These are phyloP conservation scores for Cantharis lateralis DNA, from an alignment of 2,888 invertebrate genomes.

Conservation along the genomic window DNA sequence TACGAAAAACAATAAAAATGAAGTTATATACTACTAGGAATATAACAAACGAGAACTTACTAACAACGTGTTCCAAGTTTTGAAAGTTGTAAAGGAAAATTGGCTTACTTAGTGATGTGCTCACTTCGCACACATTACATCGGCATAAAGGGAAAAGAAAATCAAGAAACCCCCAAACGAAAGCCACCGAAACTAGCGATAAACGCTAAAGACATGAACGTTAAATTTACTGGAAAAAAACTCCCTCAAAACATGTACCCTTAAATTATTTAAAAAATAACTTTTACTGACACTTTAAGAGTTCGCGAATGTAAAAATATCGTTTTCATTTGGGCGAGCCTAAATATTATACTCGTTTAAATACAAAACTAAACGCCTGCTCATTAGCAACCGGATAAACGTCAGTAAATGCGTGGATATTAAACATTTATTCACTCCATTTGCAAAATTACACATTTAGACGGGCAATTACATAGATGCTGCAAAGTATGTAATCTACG, in stretches of 20 bases:
- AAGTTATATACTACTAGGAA: not conserved
- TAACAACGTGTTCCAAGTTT: constrained; percentile 18
- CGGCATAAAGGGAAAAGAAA: constrained; percentile 33
- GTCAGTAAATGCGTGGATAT: constrained; percentile 37
- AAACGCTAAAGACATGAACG: constrained; percentile 40
- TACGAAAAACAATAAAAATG: constrained; percentile 9
- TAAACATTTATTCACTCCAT: constrained; percentile 43
- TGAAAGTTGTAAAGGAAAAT: constrained; percentile 33
- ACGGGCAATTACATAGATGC: constrained; percentile 39
- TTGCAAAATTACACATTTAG: constrained; percentile 42
- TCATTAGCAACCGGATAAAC: constrained; percentile 37
- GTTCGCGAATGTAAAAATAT: constrained; percentile 6
- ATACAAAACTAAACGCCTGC: constrained; percentile 32
- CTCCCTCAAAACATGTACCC: not conserved
- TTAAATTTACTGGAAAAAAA: constrained; percentile 44
- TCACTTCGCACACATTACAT: constrained; percentile 18
- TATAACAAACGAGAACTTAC: not conserved
- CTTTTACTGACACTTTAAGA: not conserved
- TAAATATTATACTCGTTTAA: constrained; percentile 24
- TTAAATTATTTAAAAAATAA: not conserved
- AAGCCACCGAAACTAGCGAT: constrained; percentile 39
- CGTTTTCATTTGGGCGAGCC: constrained; percentile 19
- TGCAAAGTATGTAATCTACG: constrained; percentile 40
- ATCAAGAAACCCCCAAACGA: constrained; percentile 34
- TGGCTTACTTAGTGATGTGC: constrained; percentile 33